These are phyloP conservation scores for Romanogobio albipinnatus DNA, from an alignment of 2,113 vertebrate genomes.

Conservation along the genomic window DNA sequence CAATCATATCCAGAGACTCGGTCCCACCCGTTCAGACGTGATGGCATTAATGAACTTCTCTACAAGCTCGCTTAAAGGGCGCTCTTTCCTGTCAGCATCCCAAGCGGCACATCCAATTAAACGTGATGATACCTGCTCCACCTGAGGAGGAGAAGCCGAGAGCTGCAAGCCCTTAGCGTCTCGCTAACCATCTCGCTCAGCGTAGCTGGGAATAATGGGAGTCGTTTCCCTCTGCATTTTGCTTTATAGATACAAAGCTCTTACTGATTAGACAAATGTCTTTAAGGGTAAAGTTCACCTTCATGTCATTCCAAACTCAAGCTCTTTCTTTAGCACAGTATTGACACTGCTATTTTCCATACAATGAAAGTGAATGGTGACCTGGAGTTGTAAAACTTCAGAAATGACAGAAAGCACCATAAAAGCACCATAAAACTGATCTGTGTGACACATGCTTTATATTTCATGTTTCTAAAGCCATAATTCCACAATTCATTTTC, in stretches of 20 bases:
- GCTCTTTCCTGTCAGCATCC: background rate
- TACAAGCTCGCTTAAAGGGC: background rate
- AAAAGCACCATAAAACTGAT: background rate
- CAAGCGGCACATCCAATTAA: constrained; percentile 19
- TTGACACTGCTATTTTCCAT: background rate
- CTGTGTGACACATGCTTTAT: background rate
- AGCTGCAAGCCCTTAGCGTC: background rate
- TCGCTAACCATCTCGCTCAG: background rate
- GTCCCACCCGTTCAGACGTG: no score
- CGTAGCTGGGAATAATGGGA: background rate
- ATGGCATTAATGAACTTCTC: constrained; percentile 3
- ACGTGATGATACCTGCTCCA: background rate
- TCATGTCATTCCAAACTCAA: background rate
- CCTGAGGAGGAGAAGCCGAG: background rate
- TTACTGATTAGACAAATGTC: background rate
- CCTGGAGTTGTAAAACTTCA: background rate
- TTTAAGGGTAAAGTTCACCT: background rate
- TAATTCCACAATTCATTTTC: background rate
- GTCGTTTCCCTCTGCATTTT: background rate
- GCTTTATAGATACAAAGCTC: background rate
- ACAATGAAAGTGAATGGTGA: background rate
- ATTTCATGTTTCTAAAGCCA: background rate
- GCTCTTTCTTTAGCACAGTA: background rate
- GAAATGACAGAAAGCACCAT: background rate
- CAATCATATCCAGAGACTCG: no score